phyloP scores from a whole-genome alignment of 2,888 invertebrate species.

The Meiosimyza decipiens region DNA sequence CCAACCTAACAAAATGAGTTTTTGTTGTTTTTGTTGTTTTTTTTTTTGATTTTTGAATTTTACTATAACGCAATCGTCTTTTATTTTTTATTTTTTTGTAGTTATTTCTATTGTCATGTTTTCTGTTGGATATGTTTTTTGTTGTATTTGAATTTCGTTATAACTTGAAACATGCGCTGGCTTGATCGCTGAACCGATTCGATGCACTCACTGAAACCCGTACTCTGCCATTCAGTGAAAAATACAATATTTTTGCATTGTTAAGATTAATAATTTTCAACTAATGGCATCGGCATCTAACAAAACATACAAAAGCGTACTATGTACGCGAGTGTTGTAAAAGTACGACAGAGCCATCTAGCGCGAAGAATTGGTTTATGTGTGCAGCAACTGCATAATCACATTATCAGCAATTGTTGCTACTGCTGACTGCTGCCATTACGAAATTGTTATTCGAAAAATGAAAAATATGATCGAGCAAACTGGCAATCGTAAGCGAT shows the following conservation, averaged over 20 bases:
- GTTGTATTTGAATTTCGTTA: background rate
- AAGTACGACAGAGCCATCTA: constrained; percentile 14
- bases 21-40: too few relatives aligned
- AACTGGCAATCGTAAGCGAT: constrained; percentile 2
- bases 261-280: too few relatives aligned
- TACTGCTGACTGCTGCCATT: constrained; percentile 11
- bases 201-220: background rate
- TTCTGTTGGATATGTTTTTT: background rate
- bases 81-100: background rate
- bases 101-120: background rate
- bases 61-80: background rate
- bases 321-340: background rate
- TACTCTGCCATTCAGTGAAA: too few relatives aligned
- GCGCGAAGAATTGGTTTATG: constrained; percentile 18
- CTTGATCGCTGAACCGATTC: background rate
- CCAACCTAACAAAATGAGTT: background rate
- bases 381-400: constrained; percentile 27
- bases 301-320: background rate
- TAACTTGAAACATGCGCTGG: constrained; percentile 2
- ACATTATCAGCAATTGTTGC: constrained; percentile 10
- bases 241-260: too few relatives aligned
- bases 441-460: constrained; percentile 28
- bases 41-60: background rate
- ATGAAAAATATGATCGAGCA: constrained; percentile 7
- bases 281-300: constrained; percentile 17